A percentile compares a stretch with the other conserved stretches of the same genome.
These are phyloP conservation scores for Calidris pugnax DNA, from an alignment of 2,113 vertebrate species.

Conservation along the genomic window DNA sequence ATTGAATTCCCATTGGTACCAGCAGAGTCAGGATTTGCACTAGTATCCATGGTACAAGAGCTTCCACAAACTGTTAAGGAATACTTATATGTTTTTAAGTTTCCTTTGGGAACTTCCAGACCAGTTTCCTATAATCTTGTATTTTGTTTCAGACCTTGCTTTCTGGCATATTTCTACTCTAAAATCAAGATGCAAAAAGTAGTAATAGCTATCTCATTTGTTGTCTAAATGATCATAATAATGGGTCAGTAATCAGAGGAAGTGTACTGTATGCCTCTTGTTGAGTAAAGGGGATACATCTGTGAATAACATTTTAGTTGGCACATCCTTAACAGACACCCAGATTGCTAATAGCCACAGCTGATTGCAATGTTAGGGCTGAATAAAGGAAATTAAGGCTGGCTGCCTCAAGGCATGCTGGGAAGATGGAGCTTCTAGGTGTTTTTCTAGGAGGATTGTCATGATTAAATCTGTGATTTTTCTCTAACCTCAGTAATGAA, in stretches of 20 bases:
- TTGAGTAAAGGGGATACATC: background rate
- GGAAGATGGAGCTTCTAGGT: background rate
- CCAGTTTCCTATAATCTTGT: background rate
- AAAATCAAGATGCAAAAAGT: background rate
- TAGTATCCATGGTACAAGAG: background rate
- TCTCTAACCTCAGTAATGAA: background rate
- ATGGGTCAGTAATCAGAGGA: background rate
- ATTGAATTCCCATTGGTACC: background rate
- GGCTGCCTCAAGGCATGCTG: background rate
- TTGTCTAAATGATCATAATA: background rate
- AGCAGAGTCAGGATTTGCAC: background rate
- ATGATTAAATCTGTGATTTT: background rate
- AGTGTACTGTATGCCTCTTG: background rate
- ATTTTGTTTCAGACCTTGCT: background rate
- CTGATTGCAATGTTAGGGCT: background rate
- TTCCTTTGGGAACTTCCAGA: background rate
- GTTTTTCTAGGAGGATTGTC: background rate
- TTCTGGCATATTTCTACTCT: background rate
- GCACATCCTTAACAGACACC: background rate
- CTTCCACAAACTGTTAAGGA: background rate
- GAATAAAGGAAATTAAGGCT: background rate
- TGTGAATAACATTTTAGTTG: background rate
- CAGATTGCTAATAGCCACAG: background rate
- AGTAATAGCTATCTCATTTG: background rate
- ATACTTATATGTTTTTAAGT: background rate